phyloP scores from a whole-genome alignment of 2,797 vertebrate genomes.

The Mallotus villosus region DNA sequence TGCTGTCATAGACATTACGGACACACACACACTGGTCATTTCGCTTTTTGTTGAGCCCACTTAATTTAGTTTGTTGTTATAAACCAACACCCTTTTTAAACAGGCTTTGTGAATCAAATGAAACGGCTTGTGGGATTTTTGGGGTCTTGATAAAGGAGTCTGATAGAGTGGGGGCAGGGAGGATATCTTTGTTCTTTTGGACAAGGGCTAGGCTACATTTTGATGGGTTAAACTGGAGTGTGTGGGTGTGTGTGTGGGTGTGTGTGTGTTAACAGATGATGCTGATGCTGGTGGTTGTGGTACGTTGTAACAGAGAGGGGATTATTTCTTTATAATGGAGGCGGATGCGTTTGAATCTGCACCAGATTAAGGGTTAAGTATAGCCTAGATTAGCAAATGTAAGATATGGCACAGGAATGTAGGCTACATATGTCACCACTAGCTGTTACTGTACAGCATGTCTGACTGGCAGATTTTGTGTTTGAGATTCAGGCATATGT shows the following conservation, averaged over 20 bases:
- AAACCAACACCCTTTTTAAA: slow-evolving; percentile 1
- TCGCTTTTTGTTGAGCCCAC: background rate
- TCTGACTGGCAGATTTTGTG: background rate
- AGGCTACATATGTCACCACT: background rate
- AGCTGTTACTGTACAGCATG: background rate
- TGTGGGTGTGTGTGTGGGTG: background rate
- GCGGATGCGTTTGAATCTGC: slow-evolving; percentile 2
- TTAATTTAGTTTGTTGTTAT: background rate
- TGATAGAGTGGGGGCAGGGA: background rate
- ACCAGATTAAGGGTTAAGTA: slow-evolving; percentile 7
- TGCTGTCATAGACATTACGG: background rate
- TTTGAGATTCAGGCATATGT: background rate
- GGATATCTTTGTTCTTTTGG: background rate
- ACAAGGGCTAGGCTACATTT: background rate
- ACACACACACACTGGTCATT: slow-evolving; percentile 4
- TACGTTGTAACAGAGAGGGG: background rate
- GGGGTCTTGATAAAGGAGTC: background rate
- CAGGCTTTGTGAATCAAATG: background rate
- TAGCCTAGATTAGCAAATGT: slow-evolving; percentile 1
- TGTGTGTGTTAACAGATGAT: background rate
- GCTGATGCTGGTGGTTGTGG: background rate
- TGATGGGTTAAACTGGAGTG: background rate
- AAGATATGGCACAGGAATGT: background rate
- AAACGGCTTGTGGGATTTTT: no score
- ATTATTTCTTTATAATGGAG: slow-evolving; percentile 4